Percentiles rank a stretch among this genome's conserved stretches.
These are phyloP conservation scores for Thermophis baileyi DNA, from an alignment of 2,113 vertebrate species.

Conservation along the genomic window DNA sequence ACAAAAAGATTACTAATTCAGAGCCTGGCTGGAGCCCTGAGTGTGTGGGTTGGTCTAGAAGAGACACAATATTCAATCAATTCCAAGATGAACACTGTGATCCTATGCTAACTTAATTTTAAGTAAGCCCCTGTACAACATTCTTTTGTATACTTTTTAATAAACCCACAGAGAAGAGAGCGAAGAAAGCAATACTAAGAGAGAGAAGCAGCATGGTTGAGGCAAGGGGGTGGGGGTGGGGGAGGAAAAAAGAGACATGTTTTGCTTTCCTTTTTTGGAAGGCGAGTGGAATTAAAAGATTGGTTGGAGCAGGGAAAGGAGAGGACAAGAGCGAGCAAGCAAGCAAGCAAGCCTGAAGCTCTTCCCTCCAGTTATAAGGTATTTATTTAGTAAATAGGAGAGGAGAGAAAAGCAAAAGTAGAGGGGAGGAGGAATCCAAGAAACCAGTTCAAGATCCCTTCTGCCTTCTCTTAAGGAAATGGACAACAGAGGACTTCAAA, in stretches of 20 bases:
- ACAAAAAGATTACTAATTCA: background rate
- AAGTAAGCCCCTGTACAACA: background rate
- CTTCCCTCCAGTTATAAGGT: background rate
- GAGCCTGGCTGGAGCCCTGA: background rate
- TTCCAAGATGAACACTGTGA: background rate
- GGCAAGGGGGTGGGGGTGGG: background rate
- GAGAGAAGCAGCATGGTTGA: background rate
- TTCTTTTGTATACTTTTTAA: background rate
- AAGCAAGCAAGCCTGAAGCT: background rate
- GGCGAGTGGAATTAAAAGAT: background rate
- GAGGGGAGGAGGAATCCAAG: background rate
- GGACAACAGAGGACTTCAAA: background rate
- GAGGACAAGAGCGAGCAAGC: background rate
- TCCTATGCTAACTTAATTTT: background rate
- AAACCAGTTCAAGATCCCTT: background rate
- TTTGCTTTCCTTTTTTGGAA: background rate
- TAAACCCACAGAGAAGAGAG: background rate
- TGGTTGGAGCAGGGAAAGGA: background rate
- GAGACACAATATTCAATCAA: background rate
- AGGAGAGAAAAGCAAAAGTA: background rate
- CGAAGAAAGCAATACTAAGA: background rate
- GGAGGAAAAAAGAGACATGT: background rate
- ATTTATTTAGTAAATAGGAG: background rate
- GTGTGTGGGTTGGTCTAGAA: background rate
- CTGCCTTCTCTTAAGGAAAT: background rate